These are phyloP conservation scores for Halichondria panicea DNA, from an alignment of 37 sponge, comb jelly and placozoan species.

Conservation along the genomic window DNA sequence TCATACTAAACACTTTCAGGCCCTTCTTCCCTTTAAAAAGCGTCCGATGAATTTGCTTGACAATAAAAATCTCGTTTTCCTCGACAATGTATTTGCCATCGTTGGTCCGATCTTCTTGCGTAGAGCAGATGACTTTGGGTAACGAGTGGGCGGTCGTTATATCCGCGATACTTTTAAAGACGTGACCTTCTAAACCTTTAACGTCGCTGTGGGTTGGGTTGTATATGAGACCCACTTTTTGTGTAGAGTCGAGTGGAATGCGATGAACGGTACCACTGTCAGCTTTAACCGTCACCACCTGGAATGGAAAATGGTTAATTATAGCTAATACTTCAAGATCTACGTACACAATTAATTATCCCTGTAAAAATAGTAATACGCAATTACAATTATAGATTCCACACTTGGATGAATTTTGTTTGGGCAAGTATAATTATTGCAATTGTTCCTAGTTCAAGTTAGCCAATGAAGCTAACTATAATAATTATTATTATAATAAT, in stretches of 20 bases:
- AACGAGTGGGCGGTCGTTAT: slow-evolving; percentile 1
- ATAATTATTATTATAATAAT: too few relatives aligned
- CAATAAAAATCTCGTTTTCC: slow-evolving; percentile 25
- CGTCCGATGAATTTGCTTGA: not conserved
- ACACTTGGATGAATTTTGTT: too few relatives aligned
- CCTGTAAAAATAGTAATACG: too few relatives aligned
- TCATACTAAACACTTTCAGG: slow-evolving; percentile 30
- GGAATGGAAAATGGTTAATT: too few relatives aligned
- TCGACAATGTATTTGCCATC: not conserved
- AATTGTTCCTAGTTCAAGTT: too few relatives aligned
- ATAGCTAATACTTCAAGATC: too few relatives aligned
- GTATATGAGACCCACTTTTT: slow-evolving; percentile 34
- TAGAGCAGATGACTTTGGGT: slow-evolving; percentile 43
- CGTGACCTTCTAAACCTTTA: slow-evolving; percentile 31
- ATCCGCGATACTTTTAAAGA: slow-evolving; percentile 18
- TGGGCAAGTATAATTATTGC: too few relatives aligned
- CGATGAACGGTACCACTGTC: not conserved
- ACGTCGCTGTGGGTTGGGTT: slow-evolving; percentile 20
- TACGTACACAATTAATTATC: too few relatives aligned
- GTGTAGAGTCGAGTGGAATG: slow-evolving; percentile 26
- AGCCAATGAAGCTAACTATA: too few relatives aligned
- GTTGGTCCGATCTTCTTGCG: not conserved
- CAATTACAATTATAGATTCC: too few relatives aligned
- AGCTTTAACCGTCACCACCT: slow-evolving; percentile 33
- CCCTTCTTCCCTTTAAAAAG: slow-evolving; percentile 14